Base-by-base conservation (phyloP, 30 jellyfish, hydroid and myxozoan genomes). In the Aurelia coerulea region DNA sequence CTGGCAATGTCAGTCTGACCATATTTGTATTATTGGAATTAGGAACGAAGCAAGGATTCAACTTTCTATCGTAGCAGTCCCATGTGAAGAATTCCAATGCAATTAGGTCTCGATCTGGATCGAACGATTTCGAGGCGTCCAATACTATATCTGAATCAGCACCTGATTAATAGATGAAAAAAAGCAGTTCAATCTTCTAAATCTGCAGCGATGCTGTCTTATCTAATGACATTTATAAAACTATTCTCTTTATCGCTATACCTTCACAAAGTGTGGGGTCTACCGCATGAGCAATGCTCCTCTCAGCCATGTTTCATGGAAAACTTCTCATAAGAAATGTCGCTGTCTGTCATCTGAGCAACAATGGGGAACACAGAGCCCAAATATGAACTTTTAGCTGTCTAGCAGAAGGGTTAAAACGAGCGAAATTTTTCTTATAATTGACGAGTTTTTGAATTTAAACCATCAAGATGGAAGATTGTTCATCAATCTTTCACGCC, bases 41-140 rank as follows among this genome's bases (percentile, higher is more conserved):
- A 9, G 88, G 80, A 19, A 85, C 64, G 35, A 91, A 85, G 67
- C 98, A 91, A 5, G 96, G 92, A n/a, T 42, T 39, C 18, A 54
- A 34, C 7, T 46, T 31, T 15, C 67, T 32, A 76, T 63, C 82
- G 31, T 34, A 67, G 86, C 97, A 90, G 77, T 83, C 94, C 97
- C 97, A 90, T 15, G 74, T 34, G 81, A 70, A 83, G 62, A 73
- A 32, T 37, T 76, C 95, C 42, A 39, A 33, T 9, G 81, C 39
- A 3, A 35, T 37, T 8, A 77, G 5, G 31, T 54, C 90, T 58
- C 83, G 34, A 54, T 90, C 97, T 7, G 95, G 97, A 64, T 90
- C 97, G 59, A 23, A 69, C n/a, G 97, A 90, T 4, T 37, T 53
- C 14, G 95, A 68, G 31, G 90, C 97, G 74, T 90, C 97, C 62